Percentiles rank a stretch among this genome's conserved stretches.
Evolutionary conservation across 2,113 vertebrate genomes (phyloP).

Genomic region (Vulpes vulpes): DNA sequence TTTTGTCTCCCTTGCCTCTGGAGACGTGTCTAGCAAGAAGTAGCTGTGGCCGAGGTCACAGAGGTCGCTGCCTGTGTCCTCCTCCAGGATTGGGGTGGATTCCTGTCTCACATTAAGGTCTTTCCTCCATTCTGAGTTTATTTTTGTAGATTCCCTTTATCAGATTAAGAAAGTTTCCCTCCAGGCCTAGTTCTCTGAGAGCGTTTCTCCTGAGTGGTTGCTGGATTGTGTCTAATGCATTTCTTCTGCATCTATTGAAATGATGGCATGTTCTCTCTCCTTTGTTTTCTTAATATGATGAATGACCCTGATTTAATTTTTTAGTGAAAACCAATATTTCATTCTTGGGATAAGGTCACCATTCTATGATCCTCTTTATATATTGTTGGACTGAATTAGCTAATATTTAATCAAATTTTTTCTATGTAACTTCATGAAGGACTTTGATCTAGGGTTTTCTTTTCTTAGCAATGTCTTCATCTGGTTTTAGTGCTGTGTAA

Average conservation of each 20-base stretch:
- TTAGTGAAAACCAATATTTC: background rate
- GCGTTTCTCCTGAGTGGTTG: background rate
- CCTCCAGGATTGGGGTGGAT: too few species aligned
- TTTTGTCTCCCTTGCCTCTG: too few species aligned
- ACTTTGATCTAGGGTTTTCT: background rate
- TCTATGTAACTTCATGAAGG: background rate
- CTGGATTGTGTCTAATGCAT: background rate
- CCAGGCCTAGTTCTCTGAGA: background rate
- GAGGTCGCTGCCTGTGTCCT: too few species aligned
- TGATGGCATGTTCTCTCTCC: background rate
- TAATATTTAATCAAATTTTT: background rate
- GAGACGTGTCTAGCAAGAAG: too few species aligned
- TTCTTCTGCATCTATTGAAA: background rate
- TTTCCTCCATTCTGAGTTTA: too few species aligned
- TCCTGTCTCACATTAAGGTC: too few species aligned
- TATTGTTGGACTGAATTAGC: background rate
- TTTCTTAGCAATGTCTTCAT: background rate
- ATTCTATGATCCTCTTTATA: background rate
- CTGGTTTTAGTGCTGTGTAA: background rate
- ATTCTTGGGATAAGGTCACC: background rate
- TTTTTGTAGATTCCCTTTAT: too few species aligned
- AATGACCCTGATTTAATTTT: background rate
- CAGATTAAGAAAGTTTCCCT: background rate
- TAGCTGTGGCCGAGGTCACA: too few species aligned
- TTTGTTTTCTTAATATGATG: background rate